Percentiles rank a stretch among this genome's conserved stretches.
Conservation (phyloP, 2,797 vertebrate species). For the Galagoides demidoff region DNA sequence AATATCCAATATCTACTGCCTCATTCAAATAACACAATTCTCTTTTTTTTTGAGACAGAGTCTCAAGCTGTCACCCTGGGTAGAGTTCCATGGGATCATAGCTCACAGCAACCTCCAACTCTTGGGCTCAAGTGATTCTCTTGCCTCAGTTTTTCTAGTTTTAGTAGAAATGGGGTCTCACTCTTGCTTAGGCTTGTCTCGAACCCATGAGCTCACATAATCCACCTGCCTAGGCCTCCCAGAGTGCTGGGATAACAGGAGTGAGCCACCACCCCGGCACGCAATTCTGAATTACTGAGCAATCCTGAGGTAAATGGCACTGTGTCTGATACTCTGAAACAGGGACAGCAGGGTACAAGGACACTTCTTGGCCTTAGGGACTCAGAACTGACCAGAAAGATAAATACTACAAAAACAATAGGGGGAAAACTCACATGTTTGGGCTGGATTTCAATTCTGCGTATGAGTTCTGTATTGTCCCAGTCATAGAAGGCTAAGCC, state of each 20-base stretch:
- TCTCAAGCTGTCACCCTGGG: no score
- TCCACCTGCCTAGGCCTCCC: no score
- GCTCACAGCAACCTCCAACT: no score
- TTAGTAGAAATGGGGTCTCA: no score
- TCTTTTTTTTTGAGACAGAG: no score
- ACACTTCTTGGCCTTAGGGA: not conserved
- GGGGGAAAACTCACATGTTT: constrained; percentile 92
- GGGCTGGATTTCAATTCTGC: constrained; percentile 99
- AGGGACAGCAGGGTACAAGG: not conserved
- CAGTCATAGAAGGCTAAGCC: constrained; percentile 98
- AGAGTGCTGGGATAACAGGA: no score
- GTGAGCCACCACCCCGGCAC: no score
- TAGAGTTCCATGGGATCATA: no score
- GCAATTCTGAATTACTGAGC: not conserved
- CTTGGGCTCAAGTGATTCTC: no score
- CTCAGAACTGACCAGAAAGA: not conserved
- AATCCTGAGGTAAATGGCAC: not conserved
- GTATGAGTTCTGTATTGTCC: constrained; percentile 98
- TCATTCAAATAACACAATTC: not conserved
- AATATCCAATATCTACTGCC: not conserved
- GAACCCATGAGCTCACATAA: no score
- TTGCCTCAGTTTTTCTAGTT: no score
- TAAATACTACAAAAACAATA: not conserved
- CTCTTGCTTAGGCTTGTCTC: no score
- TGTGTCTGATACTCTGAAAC: not conserved